phyloP scores from a whole-genome alignment of 1,140 invertebrate species.

The Rhyacophila brunnea region DNA sequence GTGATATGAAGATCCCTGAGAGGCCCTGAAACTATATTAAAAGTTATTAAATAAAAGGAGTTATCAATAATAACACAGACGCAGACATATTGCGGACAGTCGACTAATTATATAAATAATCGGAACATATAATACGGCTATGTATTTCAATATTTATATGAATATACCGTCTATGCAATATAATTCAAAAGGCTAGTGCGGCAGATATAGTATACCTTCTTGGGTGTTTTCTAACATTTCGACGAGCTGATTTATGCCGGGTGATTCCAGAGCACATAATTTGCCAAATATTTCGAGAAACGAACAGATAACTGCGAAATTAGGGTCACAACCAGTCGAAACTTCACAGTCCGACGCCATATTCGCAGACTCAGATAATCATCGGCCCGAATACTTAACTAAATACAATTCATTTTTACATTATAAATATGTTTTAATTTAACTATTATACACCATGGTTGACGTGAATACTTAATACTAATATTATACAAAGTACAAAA shows the following conservation, averaged over 20 bases:
- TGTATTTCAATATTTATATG: background rate
- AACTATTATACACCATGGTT: constrained; percentile 44
- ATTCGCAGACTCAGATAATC: constrained; percentile 53
- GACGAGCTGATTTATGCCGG: constrained; percentile 79
- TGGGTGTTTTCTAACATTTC: constrained; percentile 84
- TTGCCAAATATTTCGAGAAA: constrained; percentile 87
- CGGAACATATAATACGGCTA: constrained; percentile 38
- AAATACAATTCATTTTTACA: constrained; percentile 11
- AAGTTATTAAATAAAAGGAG: background rate
- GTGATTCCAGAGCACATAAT: constrained; percentile 71
- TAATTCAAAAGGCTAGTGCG: constrained; percentile 7
- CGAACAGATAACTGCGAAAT: constrained; percentile 93
- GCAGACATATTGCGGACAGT: background rate
- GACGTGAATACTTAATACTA: constrained; percentile 48
- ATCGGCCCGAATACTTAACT: constrained; percentile 13
- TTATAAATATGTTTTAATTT: constrained; percentile 41
- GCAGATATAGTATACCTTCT: constrained; percentile 62
- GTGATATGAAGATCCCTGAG: constrained; percentile 86
- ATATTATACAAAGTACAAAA: constrained; percentile 46
- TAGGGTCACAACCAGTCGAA: constrained; percentile 88
- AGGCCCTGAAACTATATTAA: constrained; percentile 65
- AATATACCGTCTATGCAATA: background rate
- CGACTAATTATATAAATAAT: constrained; percentile 43
- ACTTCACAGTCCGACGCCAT: constrained; percentile 83
- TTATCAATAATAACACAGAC: constrained; percentile 4